A percentile compares a stretch with the other conserved stretches of the same genome.
phyloP scores from a whole-genome alignment of 2,888 invertebrate species.

The Drosophila siamana region DNA sequence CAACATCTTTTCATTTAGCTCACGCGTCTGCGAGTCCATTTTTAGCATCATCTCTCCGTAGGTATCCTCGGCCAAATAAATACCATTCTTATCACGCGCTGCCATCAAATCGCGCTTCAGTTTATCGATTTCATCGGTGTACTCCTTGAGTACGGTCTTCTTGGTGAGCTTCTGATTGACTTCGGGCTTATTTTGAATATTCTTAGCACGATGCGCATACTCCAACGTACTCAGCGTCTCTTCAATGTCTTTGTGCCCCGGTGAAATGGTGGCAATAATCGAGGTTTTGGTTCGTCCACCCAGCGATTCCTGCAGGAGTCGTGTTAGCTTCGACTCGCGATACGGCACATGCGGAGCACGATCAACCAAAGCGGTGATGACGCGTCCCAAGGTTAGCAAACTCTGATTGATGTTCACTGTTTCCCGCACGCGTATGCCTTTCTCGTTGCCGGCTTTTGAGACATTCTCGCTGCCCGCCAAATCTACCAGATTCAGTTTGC shows the following conservation, averaged over 20 bases:
- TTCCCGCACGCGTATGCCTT: slow-evolving; percentile 93
- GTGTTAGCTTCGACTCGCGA: slow-evolving; percentile 97
- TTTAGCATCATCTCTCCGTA: slow-evolving; percentile 90
- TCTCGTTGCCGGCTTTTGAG: slow-evolving; percentile 97
- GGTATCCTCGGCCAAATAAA: slow-evolving; percentile 94
- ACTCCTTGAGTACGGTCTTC: slow-evolving; percentile 92
- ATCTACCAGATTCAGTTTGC: slow-evolving; percentile 98
- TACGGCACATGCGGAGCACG: slow-evolving; percentile 97
- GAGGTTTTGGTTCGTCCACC: slow-evolving; percentile 99
- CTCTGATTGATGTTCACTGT: slow-evolving; percentile 99
- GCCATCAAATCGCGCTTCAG: slow-evolving; percentile 94
- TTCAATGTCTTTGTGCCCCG: slow-evolving; percentile 93
- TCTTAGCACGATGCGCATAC: slow-evolving; percentile 97
- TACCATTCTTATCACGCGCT: slow-evolving; percentile 93
- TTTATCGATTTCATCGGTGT: slow-evolving; percentile 95
- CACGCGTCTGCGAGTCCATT: slow-evolving; percentile 89
- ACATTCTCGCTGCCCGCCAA: slow-evolving; percentile 99
- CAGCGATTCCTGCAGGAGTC: slow-evolving; percentile 97
- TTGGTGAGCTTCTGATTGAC: slow-evolving; percentile 96
- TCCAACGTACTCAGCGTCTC: slow-evolving; percentile 98
- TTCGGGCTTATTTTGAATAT: slow-evolving; percentile 95
- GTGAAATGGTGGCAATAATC: slow-evolving; percentile 98
- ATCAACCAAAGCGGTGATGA: slow-evolving; percentile 97
- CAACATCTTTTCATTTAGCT: slow-evolving; percentile 89
- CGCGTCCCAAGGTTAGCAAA: slow-evolving; percentile 95